phyloP scores from a whole-genome alignment of 2,113 vertebrate species.

The Solea solea region DNA sequence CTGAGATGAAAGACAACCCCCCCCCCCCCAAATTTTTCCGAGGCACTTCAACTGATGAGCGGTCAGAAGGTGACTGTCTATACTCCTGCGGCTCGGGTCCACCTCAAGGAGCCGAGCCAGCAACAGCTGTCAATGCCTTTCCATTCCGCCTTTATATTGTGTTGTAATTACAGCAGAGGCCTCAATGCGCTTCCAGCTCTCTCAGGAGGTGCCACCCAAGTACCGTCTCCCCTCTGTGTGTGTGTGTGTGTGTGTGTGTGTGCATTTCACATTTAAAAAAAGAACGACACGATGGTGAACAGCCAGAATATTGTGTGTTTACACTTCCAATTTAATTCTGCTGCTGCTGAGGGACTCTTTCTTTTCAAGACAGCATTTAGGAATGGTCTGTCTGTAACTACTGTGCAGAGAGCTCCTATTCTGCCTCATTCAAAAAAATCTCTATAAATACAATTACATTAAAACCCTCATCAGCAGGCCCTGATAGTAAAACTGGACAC shows the following conservation, averaged over 20 bases:
- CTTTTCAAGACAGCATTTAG: slow-evolving; percentile 11
- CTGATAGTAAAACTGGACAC: slow-evolving; percentile 22
- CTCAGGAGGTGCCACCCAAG: slow-evolving; percentile 52
- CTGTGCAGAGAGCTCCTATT: slow-evolving; percentile 2
- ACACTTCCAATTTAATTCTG: slow-evolving; percentile 19
- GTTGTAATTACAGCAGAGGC: slow-evolving; percentile 70
- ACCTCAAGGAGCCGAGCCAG: slow-evolving; percentile 51
- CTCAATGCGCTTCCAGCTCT: slow-evolving; percentile 53
- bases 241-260: slow-evolving; percentile 41
- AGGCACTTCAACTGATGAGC: slow-evolving; percentile 64
- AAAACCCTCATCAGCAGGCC: slow-evolving; percentile 23
- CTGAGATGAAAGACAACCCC: slow-evolving; percentile 53
- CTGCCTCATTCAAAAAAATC: slow-evolving; percentile 15
- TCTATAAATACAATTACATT: background rate
- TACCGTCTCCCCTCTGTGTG: slow-evolving; percentile 52
- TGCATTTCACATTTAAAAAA: slow-evolving; percentile 37
- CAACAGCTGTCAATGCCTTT: slow-evolving; percentile 63
- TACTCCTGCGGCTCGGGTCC: slow-evolving; percentile 29
- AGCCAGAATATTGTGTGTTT: slow-evolving; percentile 42
- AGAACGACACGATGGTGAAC: slow-evolving; percentile 35
- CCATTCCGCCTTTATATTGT: slow-evolving; percentile 56
- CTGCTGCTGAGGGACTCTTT: slow-evolving; percentile 33
- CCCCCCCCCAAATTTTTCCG: slow-evolving; percentile 26
- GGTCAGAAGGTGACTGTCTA: slow-evolving; percentile 63
- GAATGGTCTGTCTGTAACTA: background rate